phyloP scores from a whole-genome alignment of 2,888 invertebrate genomes.

The Cantharis rustica region DNA sequence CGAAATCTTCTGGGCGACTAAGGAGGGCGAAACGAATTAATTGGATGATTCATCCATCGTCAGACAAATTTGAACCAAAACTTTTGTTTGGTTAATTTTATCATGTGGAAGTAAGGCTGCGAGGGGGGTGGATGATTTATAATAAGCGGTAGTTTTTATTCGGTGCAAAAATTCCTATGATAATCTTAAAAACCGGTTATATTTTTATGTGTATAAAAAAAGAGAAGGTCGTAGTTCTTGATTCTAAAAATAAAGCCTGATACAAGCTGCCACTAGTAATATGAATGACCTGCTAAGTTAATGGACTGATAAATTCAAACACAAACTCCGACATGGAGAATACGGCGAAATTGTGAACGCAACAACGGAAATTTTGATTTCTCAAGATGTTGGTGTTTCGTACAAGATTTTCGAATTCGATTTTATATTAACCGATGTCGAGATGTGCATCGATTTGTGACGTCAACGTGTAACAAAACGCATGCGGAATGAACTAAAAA shows the following conservation, averaged over 20 bases:
- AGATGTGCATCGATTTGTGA: slow-evolving; percentile 47
- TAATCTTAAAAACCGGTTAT: slow-evolving; percentile 34
- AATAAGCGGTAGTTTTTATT: neutral
- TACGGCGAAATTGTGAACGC: neutral
- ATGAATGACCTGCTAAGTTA: slow-evolving; percentile 28
- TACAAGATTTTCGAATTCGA: slow-evolving; percentile 8
- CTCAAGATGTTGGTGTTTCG: neutral
- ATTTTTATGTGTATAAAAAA: slow-evolving; percentile 28
- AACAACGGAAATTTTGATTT: neutral
- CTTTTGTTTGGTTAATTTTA: neutral
- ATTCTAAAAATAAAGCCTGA: slow-evolving; percentile 31
- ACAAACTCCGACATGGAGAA: slow-evolving; percentile 4
- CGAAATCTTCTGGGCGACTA: neutral
- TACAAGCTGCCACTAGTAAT: slow-evolving; percentile 25
- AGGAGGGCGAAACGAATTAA: neutral
- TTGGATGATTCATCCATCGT: neutral
- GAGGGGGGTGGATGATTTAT: neutral
- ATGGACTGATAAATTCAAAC: slow-evolving; percentile 17
- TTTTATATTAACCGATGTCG: slow-evolving; percentile 18
- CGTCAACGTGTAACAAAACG: slow-evolving; percentile 46
- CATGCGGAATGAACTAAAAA: slow-evolving; percentile 47
- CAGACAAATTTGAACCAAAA: neutral
- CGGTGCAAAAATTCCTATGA: slow-evolving; percentile 24
- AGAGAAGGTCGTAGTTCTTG: slow-evolving; percentile 39
- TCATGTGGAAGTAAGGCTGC: neutral